Evolutionary conservation across 2,113 vertebrate genomes (phyloP).

Genomic region (Boulengeromyrus knoepffleri): DNA sequence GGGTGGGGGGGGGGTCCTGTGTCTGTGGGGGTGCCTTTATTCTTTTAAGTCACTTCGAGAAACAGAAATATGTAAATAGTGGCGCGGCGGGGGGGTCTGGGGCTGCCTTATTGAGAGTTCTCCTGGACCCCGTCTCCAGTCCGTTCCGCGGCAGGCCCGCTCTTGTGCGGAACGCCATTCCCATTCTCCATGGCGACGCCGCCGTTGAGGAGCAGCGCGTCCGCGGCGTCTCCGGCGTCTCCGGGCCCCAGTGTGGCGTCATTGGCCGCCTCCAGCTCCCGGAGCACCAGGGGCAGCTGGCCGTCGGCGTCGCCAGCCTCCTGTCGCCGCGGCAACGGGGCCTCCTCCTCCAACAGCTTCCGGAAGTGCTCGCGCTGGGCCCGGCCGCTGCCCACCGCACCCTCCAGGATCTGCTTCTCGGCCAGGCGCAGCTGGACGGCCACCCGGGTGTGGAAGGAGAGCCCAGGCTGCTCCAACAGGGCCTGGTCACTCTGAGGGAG

Average conservation of each 20-base stretch:
- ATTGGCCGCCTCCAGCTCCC: constrained; percentile 66
- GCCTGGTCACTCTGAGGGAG: constrained; percentile 70
- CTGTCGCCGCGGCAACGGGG: constrained; percentile 70
- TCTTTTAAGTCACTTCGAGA: constrained; percentile 53
- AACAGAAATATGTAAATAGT: constrained; percentile 60
- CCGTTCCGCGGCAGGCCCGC: constrained; percentile 49
- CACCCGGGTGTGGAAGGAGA: constrained; percentile 69
- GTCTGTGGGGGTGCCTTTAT: constrained; percentile 21
- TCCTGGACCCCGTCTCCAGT: constrained; percentile 69
- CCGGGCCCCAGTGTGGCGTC: constrained; percentile 51
- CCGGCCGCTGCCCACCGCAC: constrained; percentile 65
- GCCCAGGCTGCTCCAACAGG: constrained; percentile 67
- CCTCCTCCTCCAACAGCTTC: constrained; percentile 67
- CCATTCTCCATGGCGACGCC: constrained; percentile 24
- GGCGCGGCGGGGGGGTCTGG: constrained; percentile 39
- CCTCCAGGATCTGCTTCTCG: constrained; percentile 90
- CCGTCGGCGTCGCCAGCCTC: constrained; percentile 70
- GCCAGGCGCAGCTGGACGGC: constrained; percentile 83
- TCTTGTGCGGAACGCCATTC: constrained; percentile 32
- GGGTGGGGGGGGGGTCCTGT: not conserved
- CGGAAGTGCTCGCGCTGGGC: constrained; percentile 67
- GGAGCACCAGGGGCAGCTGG: constrained; percentile 78
- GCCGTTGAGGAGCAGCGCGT: constrained; percentile 57
- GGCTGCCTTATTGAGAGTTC: constrained; percentile 52
- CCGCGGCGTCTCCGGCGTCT: constrained; percentile 42